phyloP scores from a whole-genome alignment of 1,140 invertebrate genomes.

The Anagrus nilaparvatae region DNA sequence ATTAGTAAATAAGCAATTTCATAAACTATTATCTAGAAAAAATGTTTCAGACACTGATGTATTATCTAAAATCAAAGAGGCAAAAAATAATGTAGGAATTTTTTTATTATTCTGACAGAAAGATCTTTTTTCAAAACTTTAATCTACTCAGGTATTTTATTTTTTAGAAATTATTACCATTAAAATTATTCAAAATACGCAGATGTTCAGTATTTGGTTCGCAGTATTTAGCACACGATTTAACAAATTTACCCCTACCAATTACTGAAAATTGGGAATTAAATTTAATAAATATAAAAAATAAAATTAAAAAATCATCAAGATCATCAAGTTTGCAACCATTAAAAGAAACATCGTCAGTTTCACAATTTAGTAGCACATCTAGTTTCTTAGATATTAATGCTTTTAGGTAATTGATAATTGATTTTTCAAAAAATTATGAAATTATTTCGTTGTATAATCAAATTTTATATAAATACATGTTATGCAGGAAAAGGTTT shows the following conservation, averaged over 20 bases:
- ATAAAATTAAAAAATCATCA: constrained; percentile 31
- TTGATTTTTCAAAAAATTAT: constrained; percentile 1
- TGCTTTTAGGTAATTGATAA: constrained; percentile 18
- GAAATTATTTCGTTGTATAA: too few relatives aligned
- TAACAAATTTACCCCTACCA: constrained; percentile 49
- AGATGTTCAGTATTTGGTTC: constrained; percentile 44
- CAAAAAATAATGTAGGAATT: too few relatives aligned
- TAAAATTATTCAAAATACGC: constrained; percentile 29
- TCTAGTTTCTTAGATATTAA: constrained; percentile 26
- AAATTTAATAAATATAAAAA: constrained; percentile 27
- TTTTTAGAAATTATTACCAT: too few relatives aligned
- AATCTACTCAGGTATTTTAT: too few relatives aligned
- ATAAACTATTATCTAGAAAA: too few relatives aligned
- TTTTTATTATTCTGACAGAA: too few relatives aligned
- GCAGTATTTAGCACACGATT: constrained; percentile 50
- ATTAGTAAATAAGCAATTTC: too few relatives aligned
- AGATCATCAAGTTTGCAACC: constrained; percentile 32
- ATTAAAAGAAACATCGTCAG: constrained; percentile 22
- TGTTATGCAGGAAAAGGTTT: constrained; percentile 20
- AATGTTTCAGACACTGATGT: too few relatives aligned
- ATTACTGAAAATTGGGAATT: constrained; percentile 50
- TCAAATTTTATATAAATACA: too few relatives aligned
- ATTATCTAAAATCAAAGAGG: too few relatives aligned
- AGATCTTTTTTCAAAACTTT: too few relatives aligned
- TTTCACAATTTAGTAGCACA: constrained; percentile 26